Percentiles rank a stretch among this genome's conserved stretches.
Conservation (phyloP, 2,888 invertebrate species). For the Microctonus brassicae region DNA sequence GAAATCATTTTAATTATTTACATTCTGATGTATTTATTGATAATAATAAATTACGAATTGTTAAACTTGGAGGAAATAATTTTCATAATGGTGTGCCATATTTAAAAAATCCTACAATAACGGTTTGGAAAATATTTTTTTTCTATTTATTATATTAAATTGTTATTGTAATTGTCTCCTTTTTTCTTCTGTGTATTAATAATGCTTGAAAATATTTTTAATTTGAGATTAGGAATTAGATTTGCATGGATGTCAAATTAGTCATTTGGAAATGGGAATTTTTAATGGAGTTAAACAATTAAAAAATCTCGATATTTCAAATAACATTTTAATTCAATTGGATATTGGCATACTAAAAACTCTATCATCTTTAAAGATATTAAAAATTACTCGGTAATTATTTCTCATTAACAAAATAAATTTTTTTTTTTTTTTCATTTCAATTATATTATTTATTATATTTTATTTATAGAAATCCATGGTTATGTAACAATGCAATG, state of each 20-base stretch:
- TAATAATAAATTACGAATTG: constrained; percentile 57
- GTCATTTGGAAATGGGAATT: constrained; percentile 52
- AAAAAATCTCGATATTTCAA: constrained; percentile 59
- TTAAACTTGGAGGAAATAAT: constrained; percentile 63
- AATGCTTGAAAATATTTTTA: too few species aligned
- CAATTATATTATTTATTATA: neutral
- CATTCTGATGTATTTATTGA: constrained; percentile 66
- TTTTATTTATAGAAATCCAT: constrained; percentile 57
- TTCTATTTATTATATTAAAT: neutral
- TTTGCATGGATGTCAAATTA: constrained; percentile 58
- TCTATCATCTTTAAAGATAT: constrained; percentile 45
- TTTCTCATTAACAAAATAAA: neutral
- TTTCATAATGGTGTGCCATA: constrained; percentile 60
- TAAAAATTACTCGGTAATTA: constrained; percentile 55
- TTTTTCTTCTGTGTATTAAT: neutral
- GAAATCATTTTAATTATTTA: constrained; percentile 68
- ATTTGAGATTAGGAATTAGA: constrained; percentile 53
- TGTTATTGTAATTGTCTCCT: neutral
- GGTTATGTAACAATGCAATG: constrained; percentile 57
- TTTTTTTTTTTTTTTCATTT: neutral
- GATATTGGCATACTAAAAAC: constrained; percentile 44
- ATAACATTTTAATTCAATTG: constrained; percentile 59
- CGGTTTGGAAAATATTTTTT: constrained; percentile 48
- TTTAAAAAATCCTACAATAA: constrained; percentile 54
- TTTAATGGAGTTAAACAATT: constrained; percentile 56